Percentiles rank a stretch among this genome's conserved stretches.
These are phyloP conservation scores for Tubulanus polymorphus DNA, from an alignment of 2,888 invertebrate genomes.

Conservation along the genomic window DNA sequence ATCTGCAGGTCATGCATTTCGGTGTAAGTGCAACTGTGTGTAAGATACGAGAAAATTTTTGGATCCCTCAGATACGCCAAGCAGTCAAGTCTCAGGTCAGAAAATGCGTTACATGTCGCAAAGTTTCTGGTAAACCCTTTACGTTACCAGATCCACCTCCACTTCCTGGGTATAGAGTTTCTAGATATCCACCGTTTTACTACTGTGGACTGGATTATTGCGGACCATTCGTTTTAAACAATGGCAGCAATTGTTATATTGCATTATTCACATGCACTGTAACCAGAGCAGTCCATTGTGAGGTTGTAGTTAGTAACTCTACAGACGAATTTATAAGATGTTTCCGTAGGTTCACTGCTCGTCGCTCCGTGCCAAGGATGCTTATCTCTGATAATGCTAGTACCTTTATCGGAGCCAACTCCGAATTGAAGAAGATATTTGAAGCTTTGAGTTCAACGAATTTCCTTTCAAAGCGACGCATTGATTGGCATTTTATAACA, in stretches of 20 bases:
- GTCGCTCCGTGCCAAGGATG: neutral
- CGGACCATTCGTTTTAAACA: neutral
- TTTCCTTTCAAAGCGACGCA: slow-evolving; percentile 7
- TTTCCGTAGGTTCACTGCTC: neutral
- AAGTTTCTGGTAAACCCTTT: no score
- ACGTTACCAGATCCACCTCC: neutral
- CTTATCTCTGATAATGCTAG: neutral
- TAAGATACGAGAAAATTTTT: neutral
- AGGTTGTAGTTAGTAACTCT: neutral
- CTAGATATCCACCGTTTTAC: neutral
- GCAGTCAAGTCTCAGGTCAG: neutral
- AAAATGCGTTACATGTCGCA: neutral
- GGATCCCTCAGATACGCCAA: neutral
- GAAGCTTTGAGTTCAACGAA: neutral
- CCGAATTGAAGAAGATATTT: neutral
- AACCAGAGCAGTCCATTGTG: neutral
- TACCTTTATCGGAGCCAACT: neutral
- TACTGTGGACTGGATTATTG: neutral
- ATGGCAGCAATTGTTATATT: neutral
- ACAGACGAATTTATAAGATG: neutral
- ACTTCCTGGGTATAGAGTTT: neutral
- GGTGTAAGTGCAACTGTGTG: neutral
- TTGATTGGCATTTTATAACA: slow-evolving; percentile 1
- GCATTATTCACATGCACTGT: neutral
- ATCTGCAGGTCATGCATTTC: neutral